phyloP scores from a whole-genome alignment of 1,140 invertebrate species.

The Cryptotermes secundus region DNA sequence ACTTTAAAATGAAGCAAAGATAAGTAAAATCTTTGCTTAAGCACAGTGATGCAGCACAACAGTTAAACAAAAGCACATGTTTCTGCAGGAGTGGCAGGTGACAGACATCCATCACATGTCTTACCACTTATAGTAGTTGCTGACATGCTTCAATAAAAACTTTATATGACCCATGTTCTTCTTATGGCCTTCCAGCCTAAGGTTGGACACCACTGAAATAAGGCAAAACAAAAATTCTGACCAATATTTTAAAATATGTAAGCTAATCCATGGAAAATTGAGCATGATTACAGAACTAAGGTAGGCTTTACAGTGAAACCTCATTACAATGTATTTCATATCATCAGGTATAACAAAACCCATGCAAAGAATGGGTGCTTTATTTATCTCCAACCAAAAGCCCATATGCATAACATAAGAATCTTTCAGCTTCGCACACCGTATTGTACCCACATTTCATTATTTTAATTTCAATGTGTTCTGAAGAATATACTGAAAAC shows the following conservation, averaged over 20 bases:
- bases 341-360: no score
- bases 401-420: no score
- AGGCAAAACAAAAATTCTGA: not conserved
- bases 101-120: not conserved
- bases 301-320: no score
- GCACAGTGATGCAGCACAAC: not conserved
- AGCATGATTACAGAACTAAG: not conserved
- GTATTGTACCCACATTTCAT: no score
- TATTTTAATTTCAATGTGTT: no score
- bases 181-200: not conserved
- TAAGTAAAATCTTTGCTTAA: no score
- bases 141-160: not conserved
- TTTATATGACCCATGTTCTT: not conserved
- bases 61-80: not conserved
- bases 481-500: no score
- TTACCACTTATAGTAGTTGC: not conserved
- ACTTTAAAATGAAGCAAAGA: not conserved
- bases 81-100: not conserved
- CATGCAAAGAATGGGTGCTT: no score
- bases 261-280: not conserved
- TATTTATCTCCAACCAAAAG: no score
- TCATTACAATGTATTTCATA: no score
- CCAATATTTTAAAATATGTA: not conserved
- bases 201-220: conserved; percentile 18
- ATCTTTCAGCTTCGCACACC: no score